Evolutionary conservation across 2,888 invertebrate genomes (phyloP), one percentile per base, ranked within the genome.

Genomic region (Tridacna gigas): DNA sequence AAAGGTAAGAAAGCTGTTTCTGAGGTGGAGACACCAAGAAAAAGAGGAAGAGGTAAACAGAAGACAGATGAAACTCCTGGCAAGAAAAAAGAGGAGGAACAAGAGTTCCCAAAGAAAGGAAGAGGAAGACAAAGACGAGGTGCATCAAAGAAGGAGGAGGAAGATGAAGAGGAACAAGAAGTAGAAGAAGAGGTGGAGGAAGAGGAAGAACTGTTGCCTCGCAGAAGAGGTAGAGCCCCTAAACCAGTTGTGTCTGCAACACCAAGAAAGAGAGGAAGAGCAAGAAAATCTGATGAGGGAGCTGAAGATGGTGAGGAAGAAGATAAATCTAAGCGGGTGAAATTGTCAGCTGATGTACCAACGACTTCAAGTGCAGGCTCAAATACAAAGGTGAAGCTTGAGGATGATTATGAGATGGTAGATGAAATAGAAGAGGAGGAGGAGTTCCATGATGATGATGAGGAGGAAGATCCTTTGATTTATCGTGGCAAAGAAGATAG

Each of bases 41-140:
- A 2, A 67, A 28, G 48, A 63, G 77, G 83, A 63, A 82, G 82
- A 77, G 84, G 84, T 63, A 79, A 73, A 63, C 75, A 60, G 11
- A 84, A 75, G 65, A 77, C 56, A 20, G 66, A 71, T 45, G 81
- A 66, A 7, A 74, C 79, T 20, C 79, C 74, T 25, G 66, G 20
- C 79, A 77, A 74, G 84, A 85, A 61, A 82, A 89, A 84, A 88
- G 90, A 86, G 74, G 89, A 88, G 75, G 89, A 86, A 73, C 47
- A 51, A 18, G 86, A 83, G 63, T 80, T 82, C 26, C 83, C 85
- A 22, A 88, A 76, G 71, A 85, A 80, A 25, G 83, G 84, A 15
- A 77, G 84, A 78, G 81, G 85, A 11, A 79, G 80, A 28, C 61
- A 66, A 5, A 81, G 47, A 37, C 81, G 81, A 66, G 48, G 60